A percentile compares a stretch with the other conserved stretches of the same genome.
Evolutionary conservation across 2,797 vertebrate genomes (phyloP).

Genomic region (Aldrovandia affinis): DNA sequence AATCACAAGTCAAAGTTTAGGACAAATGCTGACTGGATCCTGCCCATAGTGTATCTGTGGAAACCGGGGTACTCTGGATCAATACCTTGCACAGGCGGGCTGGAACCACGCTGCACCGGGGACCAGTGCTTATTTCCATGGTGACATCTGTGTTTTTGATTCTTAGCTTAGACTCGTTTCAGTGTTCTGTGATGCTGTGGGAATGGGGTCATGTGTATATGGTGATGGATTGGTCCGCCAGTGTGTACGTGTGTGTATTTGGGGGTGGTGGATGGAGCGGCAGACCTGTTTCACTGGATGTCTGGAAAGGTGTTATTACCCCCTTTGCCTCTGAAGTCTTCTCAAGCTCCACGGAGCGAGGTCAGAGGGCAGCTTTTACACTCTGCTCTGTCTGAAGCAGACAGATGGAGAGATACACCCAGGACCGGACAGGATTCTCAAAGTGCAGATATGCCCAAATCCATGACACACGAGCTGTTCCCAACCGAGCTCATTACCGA

Average conservation of each 20-base stretch:
- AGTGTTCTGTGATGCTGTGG: not conserved
- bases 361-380: conserved; percentile 19
- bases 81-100: not conserved
- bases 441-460: not conserved
- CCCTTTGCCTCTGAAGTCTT: not conserved
- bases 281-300: conserved; percentile 19
- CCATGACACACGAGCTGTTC: not conserved
- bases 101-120: no score
- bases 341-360: not conserved
- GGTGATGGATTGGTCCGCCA: not conserved
- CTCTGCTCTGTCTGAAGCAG: conserved; percentile 14
- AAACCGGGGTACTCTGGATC: not conserved
- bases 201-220: not conserved
- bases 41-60: not conserved
- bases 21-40: not conserved
- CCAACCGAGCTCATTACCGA: not conserved
- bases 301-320: conserved; percentile 21
- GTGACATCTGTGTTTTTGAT: not conserved
- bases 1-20: not conserved
- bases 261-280: not conserved
- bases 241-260: not conserved
- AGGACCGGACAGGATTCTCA: not conserved
- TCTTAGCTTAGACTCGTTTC: not conserved
- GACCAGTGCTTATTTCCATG: not conserved
- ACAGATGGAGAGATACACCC: not conserved